Base-by-base conservation (phyloP, 2,113 vertebrate species). In the Ranitomeya imitator region DNA sequence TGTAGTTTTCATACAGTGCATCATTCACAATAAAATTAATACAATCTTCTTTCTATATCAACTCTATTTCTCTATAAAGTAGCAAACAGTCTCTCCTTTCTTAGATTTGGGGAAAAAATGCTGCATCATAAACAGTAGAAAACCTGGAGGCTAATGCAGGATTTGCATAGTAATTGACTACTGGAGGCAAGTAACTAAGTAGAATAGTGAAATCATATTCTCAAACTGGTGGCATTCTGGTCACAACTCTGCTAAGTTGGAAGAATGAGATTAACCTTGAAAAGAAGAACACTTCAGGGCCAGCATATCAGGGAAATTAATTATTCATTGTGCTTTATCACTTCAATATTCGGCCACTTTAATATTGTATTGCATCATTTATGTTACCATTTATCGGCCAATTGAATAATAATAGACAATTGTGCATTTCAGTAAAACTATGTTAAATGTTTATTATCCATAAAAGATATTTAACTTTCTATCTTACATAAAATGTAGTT, bases 191-290 rank as follows among this genome's bases (percentile, higher is more conserved):
- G 55, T 57, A 55, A 59, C 52, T n/a, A 57, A 26, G 23, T 18
- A 80, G 19, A 59, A 23, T 2, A 81, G 57, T 19, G 23, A 61
- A 81, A 61, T 61, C 79, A 61, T 26, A 59, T 81, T 81, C 23
- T 45, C 79, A 45, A 26, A 1, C 79, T 81, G 57, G 57, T 81
- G 59, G 31, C 79, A 81, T 61, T 81, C 23, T 63, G 79, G 57
- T 37, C 79, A 81, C 79, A 81, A 81, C 59, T 81, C 57, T 37
- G 18, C 26, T 81, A 19, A 61, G 57, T 81, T 81, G 37, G 57
- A 79, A 51, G 78, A 61, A 81, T 63, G 55, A 81, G 79, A 81
- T 81, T 81, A 81, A 81, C 79, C 79, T 81, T 81, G 79, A 81
- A 81, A 61, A 18, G 79, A 81, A 81, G 57, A 81, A 61, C 45